phyloP scores from a whole-genome alignment of 2,113 vertebrate genomes.

The Gopherus flavomarginatus region DNA sequence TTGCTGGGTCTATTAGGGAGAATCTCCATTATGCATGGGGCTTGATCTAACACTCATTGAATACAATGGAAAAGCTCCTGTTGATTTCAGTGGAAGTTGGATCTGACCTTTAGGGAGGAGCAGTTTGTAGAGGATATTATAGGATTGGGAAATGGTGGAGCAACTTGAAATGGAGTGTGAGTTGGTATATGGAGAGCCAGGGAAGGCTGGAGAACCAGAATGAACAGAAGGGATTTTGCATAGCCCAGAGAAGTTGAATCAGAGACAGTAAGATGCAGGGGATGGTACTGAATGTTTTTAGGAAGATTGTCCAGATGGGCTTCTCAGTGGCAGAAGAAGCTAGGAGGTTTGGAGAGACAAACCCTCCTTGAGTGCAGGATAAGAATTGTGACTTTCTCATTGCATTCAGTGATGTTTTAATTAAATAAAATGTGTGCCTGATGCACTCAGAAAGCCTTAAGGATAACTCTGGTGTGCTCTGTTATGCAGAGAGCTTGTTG shows the following conservation, averaged over 20 bases:
- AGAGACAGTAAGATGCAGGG: neutral
- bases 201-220: neutral
- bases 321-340: neutral
- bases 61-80: neutral
- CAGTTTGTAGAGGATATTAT: neutral
- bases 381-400: neutral
- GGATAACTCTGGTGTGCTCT: neutral
- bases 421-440: neutral
- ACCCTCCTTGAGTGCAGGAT: no score
- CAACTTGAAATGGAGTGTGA: neutral
- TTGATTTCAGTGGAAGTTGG: neutral
- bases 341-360: neutral
- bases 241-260: neutral
- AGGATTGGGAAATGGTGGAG: neutral
- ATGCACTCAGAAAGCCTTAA: constrained; percentile 7
- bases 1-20: neutral
- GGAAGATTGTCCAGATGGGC: neutral
- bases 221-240: neutral
- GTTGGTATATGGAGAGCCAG: neutral
- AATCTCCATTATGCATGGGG: neutral
- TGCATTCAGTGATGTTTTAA: neutral
- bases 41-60: neutral
- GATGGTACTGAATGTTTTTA: neutral
- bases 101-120: neutral
- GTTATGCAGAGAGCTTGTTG: constrained; percentile 10